Base-by-base conservation (phyloP, 2,888 invertebrate species). In the Ypsolopha sequella region DNA sequence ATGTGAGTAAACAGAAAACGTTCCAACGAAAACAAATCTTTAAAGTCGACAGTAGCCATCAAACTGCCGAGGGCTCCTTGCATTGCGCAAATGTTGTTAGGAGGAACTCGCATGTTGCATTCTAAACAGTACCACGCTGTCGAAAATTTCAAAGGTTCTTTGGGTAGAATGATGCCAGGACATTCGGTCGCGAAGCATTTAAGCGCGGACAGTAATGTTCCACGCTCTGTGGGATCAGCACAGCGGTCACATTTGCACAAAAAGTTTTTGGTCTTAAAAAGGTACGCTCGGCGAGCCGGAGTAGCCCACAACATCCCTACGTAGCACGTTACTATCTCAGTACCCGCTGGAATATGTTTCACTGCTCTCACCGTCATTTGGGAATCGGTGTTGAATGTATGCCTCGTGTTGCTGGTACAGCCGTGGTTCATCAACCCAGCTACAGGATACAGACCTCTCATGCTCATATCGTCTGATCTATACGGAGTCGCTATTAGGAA, bases 271-370 rank as follows among this genome's bases (percentile, higher is more conserved):
- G 92, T 92, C 59, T 82, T 82, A 56, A 74, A 77, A 14, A 93
- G 76, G 64, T 92, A 89, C 38, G 87, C 80, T 10, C 91, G 79
- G 51, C 93, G 81, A 10, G 90, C 86, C 4, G 88, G 78, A 0
- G 92, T 93, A 39, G 91, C 90, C 93, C 93, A 93, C 45, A 92
- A 70, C 33, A 90, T 61, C 53, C 90, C 88, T 0, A 91, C 87
- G 62, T 93, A 93, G 45, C 90, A 89, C 50, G 91, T 89, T 48
- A 89, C 90, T 55, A 93, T 87, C 73, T 93, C 92, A 8, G 86
- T 70, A 24, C 90, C 91, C 52, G 87, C 81, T 47, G 70, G 67
- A 54, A 93, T 92, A 7, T 84, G 76, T 52, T 85, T 81, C 0
- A 89, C 80, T 1, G 92, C 90, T 63, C 84, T 88, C 0, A 91